Percentiles rank a stretch among this genome's conserved stretches.
Evolutionary conservation across 2,888 invertebrate species (phyloP).

Genomic region (Chaitophorus viminalis): DNA sequence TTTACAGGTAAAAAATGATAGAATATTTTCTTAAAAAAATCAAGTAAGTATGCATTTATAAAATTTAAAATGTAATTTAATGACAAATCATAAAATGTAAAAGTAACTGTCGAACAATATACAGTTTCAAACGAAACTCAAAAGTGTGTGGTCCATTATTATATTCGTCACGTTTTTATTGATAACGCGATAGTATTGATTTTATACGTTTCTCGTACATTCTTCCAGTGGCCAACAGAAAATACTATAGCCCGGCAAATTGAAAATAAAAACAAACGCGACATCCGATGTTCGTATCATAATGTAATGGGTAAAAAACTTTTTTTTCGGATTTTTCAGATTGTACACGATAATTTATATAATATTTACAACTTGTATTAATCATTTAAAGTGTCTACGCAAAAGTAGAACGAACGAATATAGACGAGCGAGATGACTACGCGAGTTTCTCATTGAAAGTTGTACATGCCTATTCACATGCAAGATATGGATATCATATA

Average conservation of each 20-base stretch:
- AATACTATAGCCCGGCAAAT: not conserved
- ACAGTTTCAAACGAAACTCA: not conserved
- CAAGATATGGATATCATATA: not conserved
- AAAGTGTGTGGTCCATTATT: not conserved
- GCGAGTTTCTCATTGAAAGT: no score
- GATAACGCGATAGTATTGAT: constrained; percentile 20
- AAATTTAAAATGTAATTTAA: not conserved
- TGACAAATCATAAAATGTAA: not conserved
- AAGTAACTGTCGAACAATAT: not conserved
- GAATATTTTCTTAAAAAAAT: no score
- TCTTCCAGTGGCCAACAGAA: not conserved
- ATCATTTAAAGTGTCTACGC: no score
- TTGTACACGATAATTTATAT: no score
- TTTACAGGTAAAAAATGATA: no score
- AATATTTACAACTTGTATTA: no score
- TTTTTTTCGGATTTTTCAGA: no score
- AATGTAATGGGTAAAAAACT: no score
- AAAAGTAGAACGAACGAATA: no score
- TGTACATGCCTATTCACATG: not conserved
- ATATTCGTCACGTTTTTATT: not conserved
- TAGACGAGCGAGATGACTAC: no score
- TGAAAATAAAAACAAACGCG: not conserved
- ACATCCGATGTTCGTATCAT: not conserved
- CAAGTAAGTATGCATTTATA: no score
- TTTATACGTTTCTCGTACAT: not conserved